Conservation (phyloP, 2,113 vertebrate species). For the Istiophorus platypterus region DNA sequence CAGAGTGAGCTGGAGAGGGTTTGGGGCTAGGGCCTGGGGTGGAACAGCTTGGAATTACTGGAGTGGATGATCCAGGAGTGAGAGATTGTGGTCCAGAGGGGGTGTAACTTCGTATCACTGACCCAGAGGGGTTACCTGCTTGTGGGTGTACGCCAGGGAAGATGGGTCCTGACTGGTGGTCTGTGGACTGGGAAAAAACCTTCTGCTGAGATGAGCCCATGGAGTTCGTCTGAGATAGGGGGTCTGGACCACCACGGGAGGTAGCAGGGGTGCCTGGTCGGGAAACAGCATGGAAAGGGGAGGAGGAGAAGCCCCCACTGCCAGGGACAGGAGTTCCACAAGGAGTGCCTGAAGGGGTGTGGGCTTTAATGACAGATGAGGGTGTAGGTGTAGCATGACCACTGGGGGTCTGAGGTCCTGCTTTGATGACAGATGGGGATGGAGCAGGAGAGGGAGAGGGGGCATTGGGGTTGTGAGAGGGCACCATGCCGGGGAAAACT, state of each 20-base stretch:
- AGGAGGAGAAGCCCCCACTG: conserved; percentile 83
- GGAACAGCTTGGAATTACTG: conserved; percentile 78
- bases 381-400: conserved; percentile 79
- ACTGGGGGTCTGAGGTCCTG: conserved; percentile 78
- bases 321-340: conserved; percentile 82
- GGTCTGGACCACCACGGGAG: conserved; percentile 75
- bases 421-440: conserved; percentile 86
- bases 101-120: conserved; percentile 89
- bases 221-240: conserved; percentile 80
- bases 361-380: conserved; percentile 84
- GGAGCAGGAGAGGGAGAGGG: conserved; percentile 77
- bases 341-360: conserved; percentile 84
- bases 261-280: conserved; percentile 84
- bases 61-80: conserved; percentile 85
- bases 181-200: conserved; percentile 87
- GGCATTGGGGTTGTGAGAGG: conserved; percentile 79
- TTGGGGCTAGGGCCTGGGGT: conserved; percentile 81
- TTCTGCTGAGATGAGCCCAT: conserved; percentile 87
- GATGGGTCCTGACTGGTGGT: conserved; percentile 68
- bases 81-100: conserved; percentile 83
- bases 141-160: conserved; percentile 85
- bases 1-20: conserved; percentile 62
- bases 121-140: conserved; percentile 85
- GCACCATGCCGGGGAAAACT: conserved; percentile 90
- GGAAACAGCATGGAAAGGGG: conserved; percentile 84